phyloP scores from a whole-genome alignment of 2,888 invertebrate genomes.

The Cheilosia vulpina region DNA sequence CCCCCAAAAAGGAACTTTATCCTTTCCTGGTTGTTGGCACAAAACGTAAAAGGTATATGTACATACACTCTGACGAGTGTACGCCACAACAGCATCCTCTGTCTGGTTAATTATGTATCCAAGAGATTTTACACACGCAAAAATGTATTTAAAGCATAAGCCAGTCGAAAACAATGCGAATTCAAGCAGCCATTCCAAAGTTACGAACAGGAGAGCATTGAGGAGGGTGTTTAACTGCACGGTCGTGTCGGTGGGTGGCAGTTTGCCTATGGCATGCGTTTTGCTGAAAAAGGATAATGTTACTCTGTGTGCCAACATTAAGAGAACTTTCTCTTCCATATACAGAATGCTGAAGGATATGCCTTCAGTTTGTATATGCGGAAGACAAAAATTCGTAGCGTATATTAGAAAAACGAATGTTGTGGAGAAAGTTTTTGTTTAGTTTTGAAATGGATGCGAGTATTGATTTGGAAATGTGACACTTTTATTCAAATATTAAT shows the following conservation, averaged over 20 bases:
- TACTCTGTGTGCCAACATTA: constrained; percentile 8
- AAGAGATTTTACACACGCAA: constrained; percentile 42
- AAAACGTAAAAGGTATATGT: not conserved
- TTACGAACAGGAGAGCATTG: not conserved
- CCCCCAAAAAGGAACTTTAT: constrained; percentile 27
- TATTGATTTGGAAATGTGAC: too few relatives aligned
- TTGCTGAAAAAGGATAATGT: constrained; percentile 14
- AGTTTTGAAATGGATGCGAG: too few relatives aligned
- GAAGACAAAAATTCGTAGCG: not conserved
- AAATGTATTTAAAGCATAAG: constrained; percentile 27
- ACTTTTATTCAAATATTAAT: too few relatives aligned
- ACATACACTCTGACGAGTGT: constrained; percentile 4
- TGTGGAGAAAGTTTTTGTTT: too few relatives aligned
- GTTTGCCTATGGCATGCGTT: not conserved
- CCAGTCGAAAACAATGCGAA: constrained; percentile 29
- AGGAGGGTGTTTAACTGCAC: not conserved
- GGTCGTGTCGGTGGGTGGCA: not conserved
- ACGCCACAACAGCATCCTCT: constrained; percentile 26
- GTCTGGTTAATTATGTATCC: constrained; percentile 44
- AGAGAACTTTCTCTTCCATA: not conserved
- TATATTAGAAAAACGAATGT: too few relatives aligned
- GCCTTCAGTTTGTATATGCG: not conserved
- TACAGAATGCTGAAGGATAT: not conserved
- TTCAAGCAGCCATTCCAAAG: not conserved
- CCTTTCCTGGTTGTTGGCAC: constrained; percentile 11